Evolutionary conservation across 1,140 invertebrate genomes (phyloP), one percentile per base, ranked within the genome.

Genomic region (Drosophila albomicans): DNA sequence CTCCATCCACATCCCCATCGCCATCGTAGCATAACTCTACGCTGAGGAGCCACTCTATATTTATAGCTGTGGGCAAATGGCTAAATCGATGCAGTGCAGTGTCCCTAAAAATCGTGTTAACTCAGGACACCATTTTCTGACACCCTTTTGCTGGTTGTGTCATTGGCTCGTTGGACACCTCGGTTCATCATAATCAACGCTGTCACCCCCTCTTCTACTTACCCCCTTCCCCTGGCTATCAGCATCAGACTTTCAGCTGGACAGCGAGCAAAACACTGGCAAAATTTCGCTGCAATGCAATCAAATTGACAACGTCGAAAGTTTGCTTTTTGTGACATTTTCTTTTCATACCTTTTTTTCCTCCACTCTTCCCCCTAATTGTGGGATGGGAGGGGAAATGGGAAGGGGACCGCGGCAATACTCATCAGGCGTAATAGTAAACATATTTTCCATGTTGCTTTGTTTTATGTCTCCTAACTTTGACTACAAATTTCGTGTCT

Each of bases 401-500:
- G 1, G 35, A 8, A 38, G 35, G 0, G 35, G 35, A 3, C 38
- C 43, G 16, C 2, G 28, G 32, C 38, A 69, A 69, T 52, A 15
- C 46, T 61, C 66, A 69, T 69, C 57, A 48, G 32, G n/a, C 16
- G 46, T 61, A 61, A 69, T 61, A 69, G 66, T 69, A 54, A 54
- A 54, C 82, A 86, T 87, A 87, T 87, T 87, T 87, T 51, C 48
- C 56, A 65, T 76, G 62, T 63, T 71, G 63, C 69, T 85, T 85
- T 85, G 81, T 78, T 85, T 85, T 68, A 80, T 85, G 78, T 85
- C 81, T 74, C 61, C 63, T 65, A 78, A 85, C 81, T 85, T 84
- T 81, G 63, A 46, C 77, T 73, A 70, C 69, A 70, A 52, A 54
- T 56, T 56, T 45, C 59, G 41, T 67, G 73, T 81, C 63, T 57